Evolutionary conservation across 2,888 invertebrate species (phyloP).

Genomic region (Torymus aiolomorphi): DNA sequence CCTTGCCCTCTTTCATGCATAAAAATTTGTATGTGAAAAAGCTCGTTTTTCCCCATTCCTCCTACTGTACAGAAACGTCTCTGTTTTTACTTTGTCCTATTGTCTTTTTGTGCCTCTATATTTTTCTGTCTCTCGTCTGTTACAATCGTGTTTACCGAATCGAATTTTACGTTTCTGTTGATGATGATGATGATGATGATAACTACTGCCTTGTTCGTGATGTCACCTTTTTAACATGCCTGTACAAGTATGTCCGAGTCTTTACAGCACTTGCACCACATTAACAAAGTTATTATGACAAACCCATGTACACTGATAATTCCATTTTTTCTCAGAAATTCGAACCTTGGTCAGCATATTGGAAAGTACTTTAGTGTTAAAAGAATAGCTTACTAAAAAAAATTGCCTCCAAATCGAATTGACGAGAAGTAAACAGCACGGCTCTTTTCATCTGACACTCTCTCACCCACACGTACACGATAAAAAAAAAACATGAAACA

Average conservation of each 20-base stretch:
- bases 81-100: slow-evolving; percentile 10
- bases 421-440: slow-evolving; percentile 45
- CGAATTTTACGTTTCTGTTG: slow-evolving; percentile 36
- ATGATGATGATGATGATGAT: slow-evolving; percentile 26
- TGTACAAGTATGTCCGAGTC: slow-evolving; percentile 39
- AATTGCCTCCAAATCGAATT: slow-evolving; percentile 47
- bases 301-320: slow-evolving; percentile 37
- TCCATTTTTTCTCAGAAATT: slow-evolving; percentile 31
- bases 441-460: slow-evolving; percentile 7
- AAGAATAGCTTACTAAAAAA: background rate
- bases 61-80: slow-evolving; percentile 35
- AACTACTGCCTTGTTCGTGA: slow-evolving; percentile 47
- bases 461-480: slow-evolving; percentile 53
- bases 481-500: slow-evolving; percentile 39
- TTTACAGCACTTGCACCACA: slow-evolving; percentile 39
- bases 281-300: slow-evolving; percentile 21
- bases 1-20: slow-evolving; percentile 28
- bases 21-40: slow-evolving; percentile 17
- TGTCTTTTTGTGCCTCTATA: slow-evolving; percentile 38
- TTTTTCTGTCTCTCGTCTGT: slow-evolving; percentile 40
- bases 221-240: slow-evolving; percentile 38
- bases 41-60: slow-evolving; percentile 33
- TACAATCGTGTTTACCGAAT: slow-evolving; percentile 26
- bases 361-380: background rate
- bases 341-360: slow-evolving; percentile 18